phyloP scores from a whole-genome alignment of 1,140 invertebrate species.

The Drosophila nebulosa region DNA sequence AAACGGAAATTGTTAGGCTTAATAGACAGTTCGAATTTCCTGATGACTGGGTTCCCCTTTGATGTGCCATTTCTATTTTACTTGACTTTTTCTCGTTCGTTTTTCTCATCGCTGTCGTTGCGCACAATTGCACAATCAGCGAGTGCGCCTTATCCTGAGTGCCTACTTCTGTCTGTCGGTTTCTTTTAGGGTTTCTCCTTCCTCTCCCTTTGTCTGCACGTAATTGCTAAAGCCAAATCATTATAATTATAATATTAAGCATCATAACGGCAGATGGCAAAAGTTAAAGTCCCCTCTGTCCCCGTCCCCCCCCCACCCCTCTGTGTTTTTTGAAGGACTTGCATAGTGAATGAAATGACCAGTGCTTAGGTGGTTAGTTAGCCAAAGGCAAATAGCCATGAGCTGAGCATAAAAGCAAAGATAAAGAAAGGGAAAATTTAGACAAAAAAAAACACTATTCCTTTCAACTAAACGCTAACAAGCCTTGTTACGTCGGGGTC shows the following conservation, averaged over 20 bases:
- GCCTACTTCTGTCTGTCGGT: background rate
- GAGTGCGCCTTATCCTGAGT: background rate
- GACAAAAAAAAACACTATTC: no score
- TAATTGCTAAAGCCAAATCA: constrained; percentile 16
- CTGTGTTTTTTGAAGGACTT: constrained; percentile 23
- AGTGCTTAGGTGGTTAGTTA: constrained; percentile 12
- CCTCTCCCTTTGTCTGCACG: background rate
- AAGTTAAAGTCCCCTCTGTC: background rate
- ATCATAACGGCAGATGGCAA: constrained; percentile 19
- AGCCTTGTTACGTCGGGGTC: background rate
- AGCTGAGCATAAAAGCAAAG: constrained; percentile 7
- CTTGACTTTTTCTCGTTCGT: no score
- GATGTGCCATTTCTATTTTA: constrained; percentile 11
- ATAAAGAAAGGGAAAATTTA: background rate
- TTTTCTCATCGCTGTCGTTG: background rate
- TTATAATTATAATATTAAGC: constrained; percentile 43
- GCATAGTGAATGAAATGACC: constrained; percentile 28
- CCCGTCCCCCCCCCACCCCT: background rate
- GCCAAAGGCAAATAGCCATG: constrained; percentile 11
- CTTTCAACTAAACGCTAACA: no score
- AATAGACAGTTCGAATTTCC: constrained; percentile 76
- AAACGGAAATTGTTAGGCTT: constrained; percentile 78
- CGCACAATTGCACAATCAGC: constrained; percentile 63
- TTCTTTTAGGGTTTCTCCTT: no score
- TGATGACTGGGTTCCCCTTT: constrained; percentile 35